These are phyloP conservation scores for Phyllotreta cruciferae DNA, from an alignment of 2,888 invertebrate genomes.

Conservation along the genomic window DNA sequence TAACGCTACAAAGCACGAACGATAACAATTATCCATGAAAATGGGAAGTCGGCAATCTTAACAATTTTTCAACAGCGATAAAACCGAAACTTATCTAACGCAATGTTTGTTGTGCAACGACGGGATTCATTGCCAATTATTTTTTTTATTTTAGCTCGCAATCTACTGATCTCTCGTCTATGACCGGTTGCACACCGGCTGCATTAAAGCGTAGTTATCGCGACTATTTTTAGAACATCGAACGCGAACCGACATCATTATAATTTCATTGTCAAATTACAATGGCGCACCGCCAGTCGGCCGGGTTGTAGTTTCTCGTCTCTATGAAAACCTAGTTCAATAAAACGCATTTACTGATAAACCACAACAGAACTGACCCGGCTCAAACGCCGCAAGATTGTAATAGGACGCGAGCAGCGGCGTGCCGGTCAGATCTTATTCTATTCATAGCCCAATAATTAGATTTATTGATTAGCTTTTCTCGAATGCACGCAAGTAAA, in stretches of 20 bases:
- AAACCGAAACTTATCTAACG: no score
- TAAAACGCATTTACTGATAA: constrained; percentile 32
- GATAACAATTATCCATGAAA: no score
- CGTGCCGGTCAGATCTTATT: constrained; percentile 4
- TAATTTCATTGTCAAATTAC: constrained; percentile 27
- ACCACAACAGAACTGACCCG: constrained; percentile 36
- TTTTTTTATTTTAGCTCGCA: no score
- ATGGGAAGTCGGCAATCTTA: no score
- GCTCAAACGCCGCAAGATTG: constrained; percentile 38
- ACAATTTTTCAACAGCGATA: no score
- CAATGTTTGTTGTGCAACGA: no score
- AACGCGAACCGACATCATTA: constrained; percentile 11
- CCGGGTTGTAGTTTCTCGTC: constrained; percentile 19
- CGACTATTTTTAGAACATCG: constrained; percentile 27
- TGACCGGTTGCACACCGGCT: neutral
- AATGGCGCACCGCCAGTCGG: neutral
- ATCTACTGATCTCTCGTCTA: no score
- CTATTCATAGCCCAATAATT: neutral
- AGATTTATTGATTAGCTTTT: neutral
- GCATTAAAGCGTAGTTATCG: constrained; percentile 15
- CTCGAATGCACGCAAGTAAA: neutral
- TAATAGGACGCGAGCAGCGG: constrained; percentile 10
- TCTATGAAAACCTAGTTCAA: constrained; percentile 23
- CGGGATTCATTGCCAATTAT: no score
- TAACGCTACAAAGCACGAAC: no score